Evolutionary conservation across 2,888 invertebrate species (phyloP).

Genomic region (Drosophila tanythrix): DNA sequence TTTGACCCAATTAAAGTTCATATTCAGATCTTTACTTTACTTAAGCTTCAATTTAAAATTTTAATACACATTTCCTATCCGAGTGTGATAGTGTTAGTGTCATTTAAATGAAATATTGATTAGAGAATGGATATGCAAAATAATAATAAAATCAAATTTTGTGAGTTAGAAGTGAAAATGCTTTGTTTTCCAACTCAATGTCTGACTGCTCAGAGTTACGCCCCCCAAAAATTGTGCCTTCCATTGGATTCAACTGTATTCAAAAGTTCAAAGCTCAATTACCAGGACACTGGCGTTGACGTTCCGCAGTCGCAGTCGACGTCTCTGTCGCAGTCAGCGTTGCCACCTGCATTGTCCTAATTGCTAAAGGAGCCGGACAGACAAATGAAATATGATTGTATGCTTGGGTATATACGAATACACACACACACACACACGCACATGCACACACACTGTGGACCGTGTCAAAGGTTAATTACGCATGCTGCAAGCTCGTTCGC

Average conservation of each 20-base stretch:
- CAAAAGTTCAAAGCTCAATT: slow-evolving; percentile 69
- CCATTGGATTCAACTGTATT: slow-evolving; percentile 18
- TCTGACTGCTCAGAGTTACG: not conserved
- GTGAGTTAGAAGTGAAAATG: not conserved
- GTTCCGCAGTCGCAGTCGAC: slow-evolving; percentile 9
- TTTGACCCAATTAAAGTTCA: not conserved
- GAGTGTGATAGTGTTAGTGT: not conserved
- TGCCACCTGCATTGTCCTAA: slow-evolving; percentile 70
- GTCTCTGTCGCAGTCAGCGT: slow-evolving; percentile 13
- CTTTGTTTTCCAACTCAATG: slow-evolving; percentile 7
- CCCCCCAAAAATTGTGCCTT: slow-evolving; percentile 4
- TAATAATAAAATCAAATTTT: not conserved
- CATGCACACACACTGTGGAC: slow-evolving; percentile 17
- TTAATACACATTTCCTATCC: too few species aligned
- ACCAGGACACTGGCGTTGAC: slow-evolving; percentile 38
- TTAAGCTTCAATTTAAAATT: not conserved
- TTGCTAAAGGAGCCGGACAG: slow-evolving; percentile 62
- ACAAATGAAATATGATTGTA: slow-evolving; percentile 76
- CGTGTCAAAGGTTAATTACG: slow-evolving; percentile 79
- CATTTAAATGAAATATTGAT: not conserved
- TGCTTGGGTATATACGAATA: slow-evolving; percentile 20
- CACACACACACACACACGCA: slow-evolving; percentile 13
- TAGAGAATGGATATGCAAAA: not conserved
- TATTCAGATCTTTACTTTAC: not conserved
- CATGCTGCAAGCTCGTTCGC: slow-evolving; percentile 68